These are phyloP conservation scores for Drosophila pullipes DNA, from an alignment of 2,888 invertebrate species.

Conservation along the genomic window DNA sequence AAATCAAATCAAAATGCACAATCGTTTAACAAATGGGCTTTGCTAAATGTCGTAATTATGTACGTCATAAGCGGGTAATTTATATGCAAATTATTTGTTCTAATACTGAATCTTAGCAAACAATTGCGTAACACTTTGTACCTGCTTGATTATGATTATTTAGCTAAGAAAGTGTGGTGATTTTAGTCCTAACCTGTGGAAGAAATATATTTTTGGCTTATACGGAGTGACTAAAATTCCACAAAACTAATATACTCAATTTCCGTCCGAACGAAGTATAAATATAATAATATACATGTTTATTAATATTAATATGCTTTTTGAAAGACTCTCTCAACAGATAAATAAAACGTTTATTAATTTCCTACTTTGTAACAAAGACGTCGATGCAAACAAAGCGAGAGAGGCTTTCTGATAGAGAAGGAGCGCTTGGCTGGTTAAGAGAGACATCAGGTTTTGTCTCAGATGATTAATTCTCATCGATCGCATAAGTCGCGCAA, in stretches of 20 bases:
- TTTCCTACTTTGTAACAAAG: neutral
- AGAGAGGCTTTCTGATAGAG: neutral
- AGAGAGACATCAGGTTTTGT: slow-evolving; percentile 11
- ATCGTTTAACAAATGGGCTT: neutral
- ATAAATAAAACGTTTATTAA: neutral
- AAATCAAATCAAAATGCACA: slow-evolving; percentile 17
- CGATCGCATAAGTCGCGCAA: slow-evolving; percentile 22
- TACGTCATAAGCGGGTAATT: slow-evolving; percentile 31
- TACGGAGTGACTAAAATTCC: neutral
- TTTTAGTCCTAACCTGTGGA: neutral
- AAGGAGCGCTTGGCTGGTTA: slow-evolving; percentile 5
- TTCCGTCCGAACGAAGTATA: neutral
- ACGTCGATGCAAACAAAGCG: neutral
- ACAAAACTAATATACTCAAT: neutral
- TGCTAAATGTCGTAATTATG: neutral
- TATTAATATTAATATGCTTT: neutral
- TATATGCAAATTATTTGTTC: slow-evolving; percentile 32
- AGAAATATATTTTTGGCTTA: neutral
- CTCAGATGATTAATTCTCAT: slow-evolving; percentile 17
- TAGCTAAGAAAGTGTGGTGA: neutral
- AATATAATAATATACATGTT: neutral
- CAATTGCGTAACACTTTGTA: too few relatives aligned
- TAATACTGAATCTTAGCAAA: too few relatives aligned
- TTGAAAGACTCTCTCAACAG: neutral
- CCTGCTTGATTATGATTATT: neutral